Evolutionary conservation across 1,140 invertebrate species (phyloP).

Genomic region (Chelonus insularis): DNA sequence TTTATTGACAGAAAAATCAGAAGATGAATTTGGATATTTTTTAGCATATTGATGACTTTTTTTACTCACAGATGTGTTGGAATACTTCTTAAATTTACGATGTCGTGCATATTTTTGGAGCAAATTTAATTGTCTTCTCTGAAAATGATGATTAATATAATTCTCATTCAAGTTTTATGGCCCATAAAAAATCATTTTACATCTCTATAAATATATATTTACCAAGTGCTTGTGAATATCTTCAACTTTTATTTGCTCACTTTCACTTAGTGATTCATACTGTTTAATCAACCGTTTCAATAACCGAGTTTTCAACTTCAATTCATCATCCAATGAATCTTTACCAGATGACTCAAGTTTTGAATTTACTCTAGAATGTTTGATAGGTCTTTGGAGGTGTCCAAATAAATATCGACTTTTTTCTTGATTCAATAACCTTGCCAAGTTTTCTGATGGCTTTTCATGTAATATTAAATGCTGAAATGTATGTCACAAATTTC

Average conservation of each 20-base stretch:
- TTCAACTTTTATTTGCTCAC: slow-evolving; percentile 40
- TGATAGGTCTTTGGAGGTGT: not conserved
- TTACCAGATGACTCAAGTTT: not conserved
- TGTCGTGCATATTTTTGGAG: slow-evolving; percentile 36
- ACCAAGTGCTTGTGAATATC: slow-evolving; percentile 43
- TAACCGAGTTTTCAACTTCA: slow-evolving; percentile 36
- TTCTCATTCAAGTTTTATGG: too few relatives aligned
- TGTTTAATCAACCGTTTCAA: slow-evolving; percentile 38
- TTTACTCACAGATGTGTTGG: not conserved
- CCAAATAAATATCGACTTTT: too few relatives aligned
- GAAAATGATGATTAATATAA: too few relatives aligned
- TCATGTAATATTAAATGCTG: too few relatives aligned
- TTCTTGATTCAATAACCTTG: too few relatives aligned
- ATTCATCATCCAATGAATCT: slow-evolving; percentile 18
- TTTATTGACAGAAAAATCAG: slow-evolving; percentile 32
- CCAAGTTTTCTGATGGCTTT: too few relatives aligned
- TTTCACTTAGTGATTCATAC: slow-evolving; percentile 32
- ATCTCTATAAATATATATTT: too few relatives aligned
- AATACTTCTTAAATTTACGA: slow-evolving; percentile 19
- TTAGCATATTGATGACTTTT: not conserved
- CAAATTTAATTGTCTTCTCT: slow-evolving; percentile 33
- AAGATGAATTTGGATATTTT: not conserved
- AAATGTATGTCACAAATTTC: too few relatives aligned
- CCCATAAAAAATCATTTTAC: too few relatives aligned
- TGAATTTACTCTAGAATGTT: not conserved